phyloP scores from a whole-genome alignment of 23 tunicate species.

The Botrylloides violaceus region DNA sequence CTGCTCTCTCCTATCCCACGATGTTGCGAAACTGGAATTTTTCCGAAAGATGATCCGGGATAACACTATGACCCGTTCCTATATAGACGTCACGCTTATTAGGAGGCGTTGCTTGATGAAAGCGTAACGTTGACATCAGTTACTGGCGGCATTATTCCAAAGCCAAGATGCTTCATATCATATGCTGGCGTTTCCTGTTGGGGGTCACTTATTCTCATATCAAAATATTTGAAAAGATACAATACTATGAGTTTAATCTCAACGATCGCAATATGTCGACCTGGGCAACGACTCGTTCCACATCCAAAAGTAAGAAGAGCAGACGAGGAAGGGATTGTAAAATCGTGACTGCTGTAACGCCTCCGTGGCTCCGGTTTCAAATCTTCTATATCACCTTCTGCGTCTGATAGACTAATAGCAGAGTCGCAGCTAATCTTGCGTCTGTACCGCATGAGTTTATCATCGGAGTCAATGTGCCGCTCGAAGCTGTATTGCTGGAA shows the following conservation, averaged over 20 bases:
- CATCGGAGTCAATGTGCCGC: constrained; percentile 20
- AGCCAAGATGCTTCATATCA: constrained; percentile 50
- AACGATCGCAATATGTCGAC: constrained; percentile 53
- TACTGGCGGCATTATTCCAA: constrained; percentile 79
- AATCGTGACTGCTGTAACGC: constrained; percentile 24
- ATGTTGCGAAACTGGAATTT: no score
- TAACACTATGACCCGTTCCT: no score
- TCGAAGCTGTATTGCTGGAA: constrained; percentile 42
- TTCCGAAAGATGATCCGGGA: no score
- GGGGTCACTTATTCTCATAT: neutral
- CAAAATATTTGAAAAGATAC: constrained; percentile 23
- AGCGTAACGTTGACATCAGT: constrained; percentile 18
- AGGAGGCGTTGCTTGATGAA: neutral
- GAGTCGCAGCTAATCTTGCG: neutral
- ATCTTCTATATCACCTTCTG: neutral
- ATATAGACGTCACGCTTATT: constrained; percentile 4
- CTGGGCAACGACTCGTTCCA: constrained; percentile 56
- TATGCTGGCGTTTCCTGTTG: constrained; percentile 18
- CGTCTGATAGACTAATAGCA: neutral
- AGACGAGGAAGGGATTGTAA: constrained; percentile 27
- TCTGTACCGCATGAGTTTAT: neutral
- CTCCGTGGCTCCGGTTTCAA: constrained; percentile 4
- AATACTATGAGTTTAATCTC: constrained; percentile 51
- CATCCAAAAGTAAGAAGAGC: constrained; percentile 60
- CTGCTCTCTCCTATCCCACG: no score